Percentiles rank a stretch among this genome's conserved stretches.
Conservation (phyloP, 2,113 vertebrate species). For the Pithys albifrons region DNA sequence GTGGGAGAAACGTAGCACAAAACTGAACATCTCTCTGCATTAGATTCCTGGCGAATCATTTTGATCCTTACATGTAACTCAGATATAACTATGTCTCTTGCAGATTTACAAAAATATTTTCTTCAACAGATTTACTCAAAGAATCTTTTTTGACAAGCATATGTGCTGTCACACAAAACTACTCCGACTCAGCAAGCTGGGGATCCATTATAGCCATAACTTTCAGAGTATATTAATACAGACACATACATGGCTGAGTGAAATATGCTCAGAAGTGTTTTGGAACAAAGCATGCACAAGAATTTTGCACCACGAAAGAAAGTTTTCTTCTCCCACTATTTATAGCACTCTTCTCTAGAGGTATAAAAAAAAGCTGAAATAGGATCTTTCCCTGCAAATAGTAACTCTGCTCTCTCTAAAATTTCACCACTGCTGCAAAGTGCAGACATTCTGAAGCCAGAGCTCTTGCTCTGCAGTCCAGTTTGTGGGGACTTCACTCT, state of each 20-base stretch:
- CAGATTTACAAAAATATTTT: conserved; percentile 70
- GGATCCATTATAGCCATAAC: conserved; percentile 71
- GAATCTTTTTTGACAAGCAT: conserved; percentile 70
- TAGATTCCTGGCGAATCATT: conserved; percentile 58
- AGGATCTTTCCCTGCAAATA: conserved; percentile 55
- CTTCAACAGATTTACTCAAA: conserved; percentile 69
- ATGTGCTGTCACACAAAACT: conserved; percentile 70
- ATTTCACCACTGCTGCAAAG: conserved; percentile 5
- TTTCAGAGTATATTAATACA: conserved; percentile 71
- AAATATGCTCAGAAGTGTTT: conserved; percentile 69
- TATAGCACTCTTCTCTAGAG: conserved; percentile 35
- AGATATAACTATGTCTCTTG: conserved; percentile 48
- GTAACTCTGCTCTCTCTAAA: conserved; percentile 36
- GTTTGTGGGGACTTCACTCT: accelerated
- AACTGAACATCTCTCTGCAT: conserved; percentile 3
- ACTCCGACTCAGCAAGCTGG: conserved; percentile 65
- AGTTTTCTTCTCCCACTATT: conserved; percentile 58
- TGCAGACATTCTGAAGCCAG: background rate
- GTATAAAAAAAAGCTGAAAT: conserved; percentile 37
- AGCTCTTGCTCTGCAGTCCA: background rate
- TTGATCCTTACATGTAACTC: conserved; percentile 48
- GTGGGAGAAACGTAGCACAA: background rate
- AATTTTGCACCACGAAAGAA: conserved; percentile 59
- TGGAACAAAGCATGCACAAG: conserved; percentile 55
- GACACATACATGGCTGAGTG: conserved; percentile 64